Evolutionary conservation across 2,797 vertebrate genomes (phyloP).

Genomic region (Hydrocynus forskahlii): DNA sequence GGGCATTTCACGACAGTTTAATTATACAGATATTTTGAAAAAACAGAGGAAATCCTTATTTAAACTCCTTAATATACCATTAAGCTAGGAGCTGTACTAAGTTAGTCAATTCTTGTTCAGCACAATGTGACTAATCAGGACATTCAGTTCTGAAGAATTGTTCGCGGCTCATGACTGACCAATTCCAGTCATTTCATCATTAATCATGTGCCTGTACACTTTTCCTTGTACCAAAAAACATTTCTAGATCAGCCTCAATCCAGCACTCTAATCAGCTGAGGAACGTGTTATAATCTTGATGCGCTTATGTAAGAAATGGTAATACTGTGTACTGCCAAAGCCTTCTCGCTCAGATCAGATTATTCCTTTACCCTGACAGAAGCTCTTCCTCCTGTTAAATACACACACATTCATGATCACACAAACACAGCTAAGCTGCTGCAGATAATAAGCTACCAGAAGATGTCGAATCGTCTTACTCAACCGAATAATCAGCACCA

Average conservation of each 20-base stretch:
- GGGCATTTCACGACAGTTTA: no score
- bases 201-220: background rate
- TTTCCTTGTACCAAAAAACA: background rate
- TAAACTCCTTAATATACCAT: no score
- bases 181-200: background rate
- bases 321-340: background rate
- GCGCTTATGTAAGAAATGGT: constrained; percentile 28
- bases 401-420: background rate
- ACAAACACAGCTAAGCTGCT: background rate
- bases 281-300: constrained; percentile 14
- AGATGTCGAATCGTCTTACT: no score
- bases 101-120: no score
- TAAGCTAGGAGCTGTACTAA: no score
- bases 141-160: no score
- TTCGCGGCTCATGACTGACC: background rate
- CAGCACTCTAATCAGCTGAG: background rate
- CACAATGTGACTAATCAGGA: no score
- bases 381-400: background rate
- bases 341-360: constrained; percentile 14
- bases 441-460: background rate
- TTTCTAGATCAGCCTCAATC: background rate
- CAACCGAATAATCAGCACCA: no score
- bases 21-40: no score
- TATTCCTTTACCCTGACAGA: background rate
- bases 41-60: no score